Evolutionary conservation across 2,797 vertebrate genomes (phyloP).

Genomic region (Nyctalus aviator): DNA sequence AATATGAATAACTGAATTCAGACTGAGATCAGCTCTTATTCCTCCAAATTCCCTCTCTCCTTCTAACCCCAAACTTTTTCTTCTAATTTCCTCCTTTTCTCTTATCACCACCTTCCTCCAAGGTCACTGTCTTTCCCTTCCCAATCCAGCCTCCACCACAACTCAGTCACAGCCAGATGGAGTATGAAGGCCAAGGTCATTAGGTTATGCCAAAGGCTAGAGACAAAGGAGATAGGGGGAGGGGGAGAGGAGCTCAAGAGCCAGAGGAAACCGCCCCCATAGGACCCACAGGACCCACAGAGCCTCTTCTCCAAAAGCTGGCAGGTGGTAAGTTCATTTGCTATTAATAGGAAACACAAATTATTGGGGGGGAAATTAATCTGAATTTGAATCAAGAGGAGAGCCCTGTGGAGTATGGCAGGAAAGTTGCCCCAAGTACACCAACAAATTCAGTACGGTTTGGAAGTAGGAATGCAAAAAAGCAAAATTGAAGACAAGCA

Average conservation of each 20-base stretch:
- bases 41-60: neutral
- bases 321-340: neutral
- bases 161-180: neutral
- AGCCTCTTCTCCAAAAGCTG: neutral
- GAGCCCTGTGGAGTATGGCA: neutral
- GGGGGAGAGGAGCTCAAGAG: neutral
- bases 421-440: neutral
- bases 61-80: neutral
- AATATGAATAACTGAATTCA: neutral
- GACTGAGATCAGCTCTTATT: neutral
- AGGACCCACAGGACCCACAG: neutral
- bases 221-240: neutral
- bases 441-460: neutral
- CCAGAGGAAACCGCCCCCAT: neutral
- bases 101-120: neutral
- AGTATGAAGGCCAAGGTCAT: neutral
- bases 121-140: neutral
- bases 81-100: neutral
- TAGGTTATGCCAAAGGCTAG: neutral
- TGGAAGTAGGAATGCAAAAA: neutral
- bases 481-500: fast-evolving
- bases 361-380: neutral
- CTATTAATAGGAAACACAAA: neutral
- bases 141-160: neutral
- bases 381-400: neutral